phyloP scores from a whole-genome alignment of 2,113 vertebrate species.

The Phalacrocorax carbo region DNA sequence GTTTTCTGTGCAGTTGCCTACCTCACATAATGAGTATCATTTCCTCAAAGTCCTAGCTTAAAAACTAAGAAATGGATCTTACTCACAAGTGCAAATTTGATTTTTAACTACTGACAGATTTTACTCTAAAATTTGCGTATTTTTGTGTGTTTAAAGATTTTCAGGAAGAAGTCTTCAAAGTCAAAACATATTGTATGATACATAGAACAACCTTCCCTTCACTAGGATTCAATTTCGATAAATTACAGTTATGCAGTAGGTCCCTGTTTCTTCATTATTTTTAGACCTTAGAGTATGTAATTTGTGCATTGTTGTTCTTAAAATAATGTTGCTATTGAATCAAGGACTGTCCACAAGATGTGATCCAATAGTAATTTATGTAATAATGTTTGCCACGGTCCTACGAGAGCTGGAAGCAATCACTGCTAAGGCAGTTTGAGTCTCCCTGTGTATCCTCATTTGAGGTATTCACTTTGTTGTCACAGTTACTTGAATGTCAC shows the following conservation, averaged over 20 bases:
- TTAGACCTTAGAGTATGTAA: not conserved
- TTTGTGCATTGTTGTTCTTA: not conserved
- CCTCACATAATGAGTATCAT: fast-evolving
- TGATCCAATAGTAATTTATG: not conserved
- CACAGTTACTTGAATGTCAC: not conserved
- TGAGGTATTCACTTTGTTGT: not conserved
- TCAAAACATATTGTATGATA: not conserved
- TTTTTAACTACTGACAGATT: not conserved
- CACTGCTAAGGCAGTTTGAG: not conserved
- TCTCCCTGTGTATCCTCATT: not conserved
- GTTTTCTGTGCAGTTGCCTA: not conserved
- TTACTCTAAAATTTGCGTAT: not conserved
- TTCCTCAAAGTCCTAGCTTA: not conserved
- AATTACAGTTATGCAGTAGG: not conserved
- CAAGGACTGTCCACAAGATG: not conserved
- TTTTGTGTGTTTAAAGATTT: not conserved
- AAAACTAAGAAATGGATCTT: not conserved
- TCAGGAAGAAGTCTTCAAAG: not conserved
- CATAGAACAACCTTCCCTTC: not conserved
- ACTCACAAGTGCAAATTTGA: not conserved
- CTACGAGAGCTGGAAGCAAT: not conserved
- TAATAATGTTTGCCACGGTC: not conserved
- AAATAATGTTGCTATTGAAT: not conserved
- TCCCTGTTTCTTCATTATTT: not conserved
- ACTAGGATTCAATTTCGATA: not conserved